These are phyloP conservation scores for Conus ventricosus DNA, from an alignment of 1,140 invertebrate species.

Conservation along the genomic window DNA sequence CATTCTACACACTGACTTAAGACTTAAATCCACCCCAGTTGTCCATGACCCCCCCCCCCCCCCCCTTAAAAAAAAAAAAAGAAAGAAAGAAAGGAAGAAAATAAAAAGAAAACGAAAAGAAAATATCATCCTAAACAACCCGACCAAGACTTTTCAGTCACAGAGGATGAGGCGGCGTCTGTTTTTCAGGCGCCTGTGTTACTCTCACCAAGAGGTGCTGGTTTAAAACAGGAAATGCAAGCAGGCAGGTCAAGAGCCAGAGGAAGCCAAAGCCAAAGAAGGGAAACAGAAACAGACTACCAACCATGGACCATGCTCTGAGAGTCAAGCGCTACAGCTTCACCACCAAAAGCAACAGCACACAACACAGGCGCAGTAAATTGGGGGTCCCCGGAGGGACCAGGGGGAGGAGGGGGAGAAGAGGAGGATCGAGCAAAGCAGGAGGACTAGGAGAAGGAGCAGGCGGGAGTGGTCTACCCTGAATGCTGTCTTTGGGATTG, in stretches of 20 bases:
- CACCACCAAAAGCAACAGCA: slow-evolving; percentile 12
- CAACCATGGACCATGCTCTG: slow-evolving; percentile 10
- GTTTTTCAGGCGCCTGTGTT: not conserved
- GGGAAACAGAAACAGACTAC: not conserved
- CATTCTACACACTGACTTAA: too few relatives aligned
- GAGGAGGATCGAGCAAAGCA: not conserved
- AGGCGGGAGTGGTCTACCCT: slow-evolving; percentile 67
- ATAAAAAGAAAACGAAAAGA: too few relatives aligned
- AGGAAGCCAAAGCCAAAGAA: not conserved
- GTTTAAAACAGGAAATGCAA: not conserved
- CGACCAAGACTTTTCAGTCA: not conserved
- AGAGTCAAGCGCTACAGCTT: slow-evolving; percentile 3
- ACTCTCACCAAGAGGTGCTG: not conserved
- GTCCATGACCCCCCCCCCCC: too few relatives aligned
- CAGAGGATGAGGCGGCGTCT: not conserved
- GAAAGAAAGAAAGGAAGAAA: too few relatives aligned
- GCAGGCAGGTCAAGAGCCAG: not conserved
- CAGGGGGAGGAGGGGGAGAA: not conserved
- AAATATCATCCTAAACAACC: not conserved
- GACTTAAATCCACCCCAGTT: too few relatives aligned
- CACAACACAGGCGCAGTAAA: not conserved
- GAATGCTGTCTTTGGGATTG: slow-evolving; percentile 79
- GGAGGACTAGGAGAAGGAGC: slow-evolving; percentile 45
- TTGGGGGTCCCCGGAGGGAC: not conserved
- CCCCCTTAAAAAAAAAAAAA: too few relatives aligned